These are phyloP conservation scores for Clarias magur DNA, from an alignment of 2,113 vertebrate genomes.

Conservation along the genomic window DNA sequence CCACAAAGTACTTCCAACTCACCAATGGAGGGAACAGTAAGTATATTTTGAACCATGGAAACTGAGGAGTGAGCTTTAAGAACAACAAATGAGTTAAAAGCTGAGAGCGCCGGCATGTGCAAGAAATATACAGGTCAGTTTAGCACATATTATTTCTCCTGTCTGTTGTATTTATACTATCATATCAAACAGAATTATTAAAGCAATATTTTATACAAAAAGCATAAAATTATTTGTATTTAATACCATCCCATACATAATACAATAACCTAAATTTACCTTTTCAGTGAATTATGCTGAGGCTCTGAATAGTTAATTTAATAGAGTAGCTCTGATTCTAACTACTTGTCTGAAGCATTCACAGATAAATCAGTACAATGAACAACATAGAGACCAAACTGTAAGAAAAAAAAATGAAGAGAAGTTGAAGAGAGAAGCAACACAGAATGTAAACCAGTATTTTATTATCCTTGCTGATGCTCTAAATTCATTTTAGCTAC, in stretches of 20 bases:
- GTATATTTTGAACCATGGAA: background rate
- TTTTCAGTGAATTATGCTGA: background rate
- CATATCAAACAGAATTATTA: background rate
- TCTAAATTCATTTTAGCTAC: background rate
- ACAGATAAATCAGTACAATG: background rate
- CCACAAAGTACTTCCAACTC: background rate
- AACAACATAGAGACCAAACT: background rate
- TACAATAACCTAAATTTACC: background rate
- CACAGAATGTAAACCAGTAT: background rate
- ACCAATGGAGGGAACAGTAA: background rate
- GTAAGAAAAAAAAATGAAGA: background rate
- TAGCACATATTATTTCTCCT: background rate
- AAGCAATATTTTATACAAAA: background rate
- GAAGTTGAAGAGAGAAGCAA: background rate
- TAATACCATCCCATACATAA: background rate
- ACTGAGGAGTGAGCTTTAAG: background rate
- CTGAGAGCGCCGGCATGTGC: background rate
- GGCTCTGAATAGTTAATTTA: background rate
- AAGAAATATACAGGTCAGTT: background rate
- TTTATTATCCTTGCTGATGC: background rate
- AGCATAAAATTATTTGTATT: background rate
- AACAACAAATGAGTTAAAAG: background rate
- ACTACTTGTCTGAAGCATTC: background rate
- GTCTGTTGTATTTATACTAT: background rate
- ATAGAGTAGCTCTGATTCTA: background rate